A percentile compares a stretch with the other conserved stretches of the same genome.
These are phyloP conservation scores for Tribolium freemani DNA, from an alignment of 2,888 invertebrate species.

Conservation along the genomic window DNA sequence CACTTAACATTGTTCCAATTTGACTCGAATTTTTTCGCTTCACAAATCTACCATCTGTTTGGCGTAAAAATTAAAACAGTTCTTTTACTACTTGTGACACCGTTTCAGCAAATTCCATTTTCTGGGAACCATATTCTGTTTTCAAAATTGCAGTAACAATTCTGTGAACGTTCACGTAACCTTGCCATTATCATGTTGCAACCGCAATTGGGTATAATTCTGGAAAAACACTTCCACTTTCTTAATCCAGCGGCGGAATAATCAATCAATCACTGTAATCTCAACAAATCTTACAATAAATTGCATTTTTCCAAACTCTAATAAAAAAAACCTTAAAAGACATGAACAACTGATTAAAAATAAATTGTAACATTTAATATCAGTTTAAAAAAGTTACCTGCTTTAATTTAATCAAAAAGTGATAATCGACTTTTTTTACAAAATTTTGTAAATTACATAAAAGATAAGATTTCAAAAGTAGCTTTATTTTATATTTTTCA, in stretches of 20 bases:
- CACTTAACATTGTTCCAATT: not conserved
- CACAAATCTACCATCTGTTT: not conserved
- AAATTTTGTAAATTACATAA: too few relatives aligned
- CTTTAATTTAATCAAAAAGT: too few relatives aligned
- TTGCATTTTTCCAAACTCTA: too few relatives aligned
- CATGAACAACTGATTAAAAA: too few relatives aligned
- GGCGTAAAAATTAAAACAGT: not conserved
- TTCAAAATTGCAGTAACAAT: conserved; percentile 2
- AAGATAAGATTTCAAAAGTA: too few relatives aligned
- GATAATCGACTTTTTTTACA: too few relatives aligned
- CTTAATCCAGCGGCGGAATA: not conserved
- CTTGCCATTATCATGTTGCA: conserved; percentile 8
- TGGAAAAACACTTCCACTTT: not conserved
- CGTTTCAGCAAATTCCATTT: not conserved
- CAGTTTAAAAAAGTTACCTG: too few relatives aligned
- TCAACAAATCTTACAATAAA: too few relatives aligned
- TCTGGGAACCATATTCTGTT: not conserved
- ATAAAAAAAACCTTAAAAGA: too few relatives aligned
- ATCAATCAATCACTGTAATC: not conserved
- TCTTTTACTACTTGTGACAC: not conserved
- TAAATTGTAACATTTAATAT: too few relatives aligned
- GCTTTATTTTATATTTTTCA: too few relatives aligned
- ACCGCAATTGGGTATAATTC: conserved; percentile 9
- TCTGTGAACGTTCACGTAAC: conserved; percentile 15
- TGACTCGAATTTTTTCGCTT: not conserved